Conservation (phyloP, 2,888 invertebrate genomes). For the Lithodes maja region DNA sequence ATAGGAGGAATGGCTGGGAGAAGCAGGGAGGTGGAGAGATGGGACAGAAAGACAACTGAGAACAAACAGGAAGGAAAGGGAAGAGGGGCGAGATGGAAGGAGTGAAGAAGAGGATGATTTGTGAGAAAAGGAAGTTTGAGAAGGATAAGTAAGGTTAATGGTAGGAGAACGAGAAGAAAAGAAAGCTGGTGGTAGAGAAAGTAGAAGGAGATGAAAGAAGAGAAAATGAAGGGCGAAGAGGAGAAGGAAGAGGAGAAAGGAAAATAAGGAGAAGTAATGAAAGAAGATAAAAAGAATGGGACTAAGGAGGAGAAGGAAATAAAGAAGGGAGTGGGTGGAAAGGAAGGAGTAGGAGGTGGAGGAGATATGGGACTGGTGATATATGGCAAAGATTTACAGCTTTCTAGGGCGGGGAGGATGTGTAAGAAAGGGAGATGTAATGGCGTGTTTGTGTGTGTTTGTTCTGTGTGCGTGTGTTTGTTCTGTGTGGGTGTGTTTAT, state of each 20-base stretch:
- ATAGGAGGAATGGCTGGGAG: background rate
- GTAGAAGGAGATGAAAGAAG: too few species aligned
- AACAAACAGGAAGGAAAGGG: background rate
- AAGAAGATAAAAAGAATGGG: background rate
- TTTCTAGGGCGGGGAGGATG: too few species aligned
- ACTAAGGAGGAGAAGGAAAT: conserved; percentile 2
- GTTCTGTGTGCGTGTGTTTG: too few species aligned
- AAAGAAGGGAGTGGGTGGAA: background rate
- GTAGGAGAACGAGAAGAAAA: too few species aligned
- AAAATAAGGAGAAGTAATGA: background rate
- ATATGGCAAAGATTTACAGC: too few species aligned
- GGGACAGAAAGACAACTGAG: background rate
- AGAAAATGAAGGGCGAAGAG: background rate
- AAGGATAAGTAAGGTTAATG: too few species aligned
- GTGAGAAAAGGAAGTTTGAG: too few species aligned
- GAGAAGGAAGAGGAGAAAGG: background rate
- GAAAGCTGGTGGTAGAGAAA: too few species aligned
- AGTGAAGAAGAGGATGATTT: too few species aligned
- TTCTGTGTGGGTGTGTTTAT: too few species aligned
- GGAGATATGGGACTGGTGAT: background rate
- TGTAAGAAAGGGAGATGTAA: too few species aligned
- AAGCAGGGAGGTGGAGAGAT: background rate
- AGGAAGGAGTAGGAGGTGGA: background rate
- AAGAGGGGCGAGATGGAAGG: background rate
- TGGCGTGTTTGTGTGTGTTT: too few species aligned